These are phyloP conservation scores for Nezara viridula DNA, from an alignment of 2,888 invertebrate genomes.

Conservation along the genomic window DNA sequence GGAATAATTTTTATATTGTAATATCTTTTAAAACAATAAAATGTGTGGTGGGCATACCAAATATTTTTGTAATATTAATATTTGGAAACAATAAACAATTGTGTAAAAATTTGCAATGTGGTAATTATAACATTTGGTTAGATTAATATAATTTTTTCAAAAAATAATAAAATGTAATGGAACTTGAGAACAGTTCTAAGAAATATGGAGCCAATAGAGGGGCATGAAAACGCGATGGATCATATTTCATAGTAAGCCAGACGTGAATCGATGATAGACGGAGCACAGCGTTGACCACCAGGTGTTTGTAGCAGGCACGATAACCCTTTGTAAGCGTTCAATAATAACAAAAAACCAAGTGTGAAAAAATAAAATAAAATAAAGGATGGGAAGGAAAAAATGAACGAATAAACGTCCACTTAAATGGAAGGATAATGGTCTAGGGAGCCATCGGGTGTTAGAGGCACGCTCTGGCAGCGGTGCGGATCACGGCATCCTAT, in stretches of 20 bases:
- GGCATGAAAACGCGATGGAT: background rate
- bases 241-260: background rate
- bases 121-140: too few relatives aligned
- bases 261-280: background rate
- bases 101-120: too few relatives aligned
- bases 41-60: too few relatives aligned
- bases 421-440: background rate
- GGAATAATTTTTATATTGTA: too few relatives aligned
- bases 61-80: too few relatives aligned
- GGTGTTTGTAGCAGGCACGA: background rate
- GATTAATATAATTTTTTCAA: background rate
- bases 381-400: background rate
- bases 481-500: background rate
- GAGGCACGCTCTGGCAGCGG: constrained; percentile 13
- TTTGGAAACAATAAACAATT: too few relatives aligned
- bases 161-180: background rate
- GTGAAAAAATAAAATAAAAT: background rate
- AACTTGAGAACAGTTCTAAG: background rate
- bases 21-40: too few relatives aligned
- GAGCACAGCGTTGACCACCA: too few relatives aligned
- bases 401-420: background rate
- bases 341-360: background rate
- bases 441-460: background rate
- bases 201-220: background rate
- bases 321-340: background rate